Percentiles rank a stretch among this genome's conserved stretches.
These are phyloP conservation scores for Australoheros scitulus DNA, from an alignment of 2,113 vertebrate species.

Conservation along the genomic window DNA sequence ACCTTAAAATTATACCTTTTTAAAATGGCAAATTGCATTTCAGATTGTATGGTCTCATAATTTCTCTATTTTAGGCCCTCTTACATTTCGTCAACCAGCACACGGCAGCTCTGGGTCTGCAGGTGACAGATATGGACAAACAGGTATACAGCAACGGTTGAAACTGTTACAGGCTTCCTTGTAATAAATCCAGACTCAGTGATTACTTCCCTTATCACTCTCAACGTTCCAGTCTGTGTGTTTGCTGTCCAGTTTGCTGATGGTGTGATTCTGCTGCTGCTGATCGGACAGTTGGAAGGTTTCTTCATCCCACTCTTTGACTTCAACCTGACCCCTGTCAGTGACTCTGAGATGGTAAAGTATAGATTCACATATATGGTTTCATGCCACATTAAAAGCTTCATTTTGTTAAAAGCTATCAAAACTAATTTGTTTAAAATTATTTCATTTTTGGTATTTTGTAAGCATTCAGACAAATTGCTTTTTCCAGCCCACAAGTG, in stretches of 20 bases:
- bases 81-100: slow-evolving; percentile 88
- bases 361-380: slow-evolving; percentile 24
- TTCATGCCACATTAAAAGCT: not conserved
- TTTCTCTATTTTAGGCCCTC: slow-evolving; percentile 80
- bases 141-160: slow-evolving; percentile 80
- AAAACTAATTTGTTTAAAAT: not conserved
- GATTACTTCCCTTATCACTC: slow-evolving; percentile 1
- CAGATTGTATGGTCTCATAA: not conserved
- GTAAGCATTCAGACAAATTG: not conserved
- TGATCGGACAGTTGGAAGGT: slow-evolving; percentile 91
- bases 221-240: not conserved
- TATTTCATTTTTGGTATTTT: not conserved
- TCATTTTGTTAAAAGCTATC: not conserved
- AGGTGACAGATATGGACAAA: slow-evolving; percentile 82
- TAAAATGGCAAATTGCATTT: not conserved
- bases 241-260: slow-evolving; percentile 87
- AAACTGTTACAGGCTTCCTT: not conserved
- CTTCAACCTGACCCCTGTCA: slow-evolving; percentile 86
- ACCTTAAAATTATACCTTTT: not conserved
- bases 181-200: not conserved
- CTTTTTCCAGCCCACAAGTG: not conserved
- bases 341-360: slow-evolving; percentile 84
- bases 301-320: slow-evolving; percentile 89
- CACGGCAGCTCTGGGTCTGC: slow-evolving; percentile 83
- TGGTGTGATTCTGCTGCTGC: slow-evolving; percentile 90